Base-by-base conservation (phyloP, 2,113 vertebrate species). In the Lipophrys pholis region DNA sequence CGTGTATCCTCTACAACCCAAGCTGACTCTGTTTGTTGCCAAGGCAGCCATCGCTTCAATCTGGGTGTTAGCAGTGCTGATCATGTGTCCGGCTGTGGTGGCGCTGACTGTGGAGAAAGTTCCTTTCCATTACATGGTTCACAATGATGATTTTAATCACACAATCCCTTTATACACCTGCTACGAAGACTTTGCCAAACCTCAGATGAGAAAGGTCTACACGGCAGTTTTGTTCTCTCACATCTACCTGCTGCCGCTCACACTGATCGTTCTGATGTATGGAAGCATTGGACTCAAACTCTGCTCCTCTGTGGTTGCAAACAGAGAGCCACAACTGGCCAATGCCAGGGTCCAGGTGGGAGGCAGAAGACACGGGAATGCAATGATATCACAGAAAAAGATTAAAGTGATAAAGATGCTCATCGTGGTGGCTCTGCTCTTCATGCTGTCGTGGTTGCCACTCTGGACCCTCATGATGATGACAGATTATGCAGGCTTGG, bases 381-480 rank as follows among this genome's bases (percentile, higher is more conserved):
- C 58, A 0, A 68, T 87, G 17, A 73, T 95, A 58, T 93, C 94
- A 0, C 87, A 87, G 54, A 94, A 92, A 66, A 95, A 95, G 75
- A 87, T 94, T 36, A 93, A 76, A 46, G 93, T 94, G 11, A 94
- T 95, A 36, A 95, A 95, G 77, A 95, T 95, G 94, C 90, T 95
- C 9, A 89, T 93, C 3, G 15, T 94, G 11, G 95, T 95, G 49
- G 85, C 94, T 7, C 54, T 95, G 48, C 90, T 95, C 4, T 95
- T 95, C 84, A 94, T 93, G 80, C 55, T 95, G 11, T 95, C 95
- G 57, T 95, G 94, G 94, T 73, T 95, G 43, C 95, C 95, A 0
- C 88, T 95, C 10, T 95, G 95, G 95, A 94, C 93, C 1, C 86
- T 95, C 7, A 92, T 94, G 91, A 92, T 95, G 83, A 87, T 95